phyloP scores from a whole-genome alignment of 1,140 invertebrate species.

The Augochlora pura region DNA sequence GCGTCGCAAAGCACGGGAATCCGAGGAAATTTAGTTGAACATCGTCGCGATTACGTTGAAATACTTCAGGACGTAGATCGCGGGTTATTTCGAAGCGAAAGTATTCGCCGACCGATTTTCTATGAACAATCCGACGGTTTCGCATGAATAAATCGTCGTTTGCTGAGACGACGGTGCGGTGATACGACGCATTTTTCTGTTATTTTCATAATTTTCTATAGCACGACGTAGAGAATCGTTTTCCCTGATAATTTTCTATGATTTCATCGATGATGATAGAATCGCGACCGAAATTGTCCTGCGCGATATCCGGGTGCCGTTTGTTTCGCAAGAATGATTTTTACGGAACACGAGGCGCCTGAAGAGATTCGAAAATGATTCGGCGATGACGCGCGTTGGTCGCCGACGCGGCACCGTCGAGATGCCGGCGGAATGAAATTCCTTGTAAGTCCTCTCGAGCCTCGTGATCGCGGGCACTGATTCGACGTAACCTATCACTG shows the following conservation, averaged over 20 bases:
- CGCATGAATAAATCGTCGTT: neutral
- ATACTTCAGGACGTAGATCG: neutral
- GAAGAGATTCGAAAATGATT: neutral
- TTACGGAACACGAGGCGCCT: neutral
- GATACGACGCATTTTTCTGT: no score
- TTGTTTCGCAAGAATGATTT: neutral
- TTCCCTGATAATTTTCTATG: neutral
- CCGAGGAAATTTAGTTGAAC: neutral
- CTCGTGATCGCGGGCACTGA: slow-evolving; percentile 9
- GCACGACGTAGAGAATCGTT: neutral
- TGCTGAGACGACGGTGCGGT: no score
- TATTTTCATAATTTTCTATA: no score
- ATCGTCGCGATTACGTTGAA: neutral
- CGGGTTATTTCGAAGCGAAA: neutral
- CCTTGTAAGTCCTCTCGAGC: slow-evolving; percentile 2
- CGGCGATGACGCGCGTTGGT: neutral
- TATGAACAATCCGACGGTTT: neutral
- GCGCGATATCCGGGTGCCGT: neutral
- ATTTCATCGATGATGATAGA: neutral
- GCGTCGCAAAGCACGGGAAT: neutral
- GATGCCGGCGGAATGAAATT: neutral
- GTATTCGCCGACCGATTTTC: neutral
- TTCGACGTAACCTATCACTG: slow-evolving; percentile 30
- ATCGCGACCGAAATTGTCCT: neutral
- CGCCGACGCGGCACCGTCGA: neutral